These are phyloP conservation scores for Bufotes viridis DNA, from an alignment of 2,797 vertebrate genomes.

Conservation along the genomic window DNA sequence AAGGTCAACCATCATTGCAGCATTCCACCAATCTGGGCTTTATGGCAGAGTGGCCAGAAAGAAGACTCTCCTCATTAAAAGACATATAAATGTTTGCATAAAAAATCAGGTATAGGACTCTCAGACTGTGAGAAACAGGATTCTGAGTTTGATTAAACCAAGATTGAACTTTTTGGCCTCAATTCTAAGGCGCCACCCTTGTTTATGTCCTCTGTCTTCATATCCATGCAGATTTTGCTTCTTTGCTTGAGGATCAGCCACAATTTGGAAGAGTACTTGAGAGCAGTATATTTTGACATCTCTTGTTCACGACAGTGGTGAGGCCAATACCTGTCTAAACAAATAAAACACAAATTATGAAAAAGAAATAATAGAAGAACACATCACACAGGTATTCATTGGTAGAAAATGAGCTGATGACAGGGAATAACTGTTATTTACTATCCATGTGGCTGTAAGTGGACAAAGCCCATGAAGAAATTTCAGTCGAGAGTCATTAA, in stretches of 20 bases:
- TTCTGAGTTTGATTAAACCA: too few species aligned
- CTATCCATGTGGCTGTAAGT: constrained; percentile 34
- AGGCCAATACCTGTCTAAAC: neutral
- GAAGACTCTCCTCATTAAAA: too few species aligned
- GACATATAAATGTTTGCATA: too few species aligned
- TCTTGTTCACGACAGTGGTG: neutral
- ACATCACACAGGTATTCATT: constrained; percentile 30
- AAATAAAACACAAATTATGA: neutral
- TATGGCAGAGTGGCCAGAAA: too few species aligned
- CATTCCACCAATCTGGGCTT: too few species aligned
- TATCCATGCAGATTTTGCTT: neutral
- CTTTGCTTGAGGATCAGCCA: neutral
- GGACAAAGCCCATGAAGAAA: constrained; percentile 58
- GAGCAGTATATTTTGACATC: neutral
- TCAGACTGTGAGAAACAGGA: too few species aligned
- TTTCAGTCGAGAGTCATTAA: constrained; percentile 69
- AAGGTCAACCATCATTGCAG: too few species aligned
- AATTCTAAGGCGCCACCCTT: too few species aligned
- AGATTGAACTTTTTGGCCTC: too few species aligned
- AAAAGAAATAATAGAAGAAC: neutral
- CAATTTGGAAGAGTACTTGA: neutral
- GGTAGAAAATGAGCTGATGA: constrained; percentile 37
- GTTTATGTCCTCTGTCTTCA: neutral
- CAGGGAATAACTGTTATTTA: constrained; percentile 56
- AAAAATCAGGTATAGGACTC: too few species aligned